A percentile compares a stretch with the other conserved stretches of the same genome.
Conservation (phyloP, 2,888 invertebrate species). For the Thymelicus lineola region DNA sequence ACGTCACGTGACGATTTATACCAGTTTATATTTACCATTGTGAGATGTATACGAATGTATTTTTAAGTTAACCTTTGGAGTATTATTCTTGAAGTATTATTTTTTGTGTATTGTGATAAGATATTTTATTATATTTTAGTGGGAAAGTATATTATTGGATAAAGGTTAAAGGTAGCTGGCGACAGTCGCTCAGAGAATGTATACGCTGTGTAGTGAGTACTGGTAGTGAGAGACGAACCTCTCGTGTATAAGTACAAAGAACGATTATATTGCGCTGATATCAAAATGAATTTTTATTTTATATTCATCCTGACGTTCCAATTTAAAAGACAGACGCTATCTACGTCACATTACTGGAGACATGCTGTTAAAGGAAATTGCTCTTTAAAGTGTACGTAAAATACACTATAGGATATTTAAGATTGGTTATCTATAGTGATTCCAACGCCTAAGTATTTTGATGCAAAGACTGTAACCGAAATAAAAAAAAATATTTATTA, state of each 20-base stretch:
- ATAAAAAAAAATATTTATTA: no score
- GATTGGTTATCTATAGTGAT: no score
- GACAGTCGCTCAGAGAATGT: conserved; percentile 70
- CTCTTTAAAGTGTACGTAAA: no score
- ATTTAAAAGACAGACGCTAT: no score
- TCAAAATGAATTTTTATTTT: conserved; percentile 56
- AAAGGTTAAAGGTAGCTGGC: conserved; percentile 72
- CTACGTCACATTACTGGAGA: no score
- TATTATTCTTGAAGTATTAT: conserved; percentile 83
- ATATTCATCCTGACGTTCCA: neutral
- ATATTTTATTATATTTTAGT: conserved; percentile 78
- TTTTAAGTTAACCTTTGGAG: conserved; percentile 74
- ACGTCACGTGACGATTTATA: conserved; percentile 59
- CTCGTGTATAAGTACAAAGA: conserved; percentile 82
- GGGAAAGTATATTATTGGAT: conserved; percentile 70
- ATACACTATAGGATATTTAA: no score
- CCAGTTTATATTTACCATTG: conserved; percentile 59
- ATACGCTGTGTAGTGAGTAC: conserved; percentile 75
- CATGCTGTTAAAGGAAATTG: no score
- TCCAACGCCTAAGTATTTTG: no score
- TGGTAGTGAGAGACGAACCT: conserved; percentile 62
- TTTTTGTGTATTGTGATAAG: conserved; percentile 79
- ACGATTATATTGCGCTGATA: conserved; percentile 81
- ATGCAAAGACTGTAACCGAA: no score
- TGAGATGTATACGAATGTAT: conserved; percentile 74